Evolutionary conservation across 2,888 invertebrate species (phyloP), one percentile per base, ranked within the genome.

Genomic region (Meghimatium bilineatum): DNA sequence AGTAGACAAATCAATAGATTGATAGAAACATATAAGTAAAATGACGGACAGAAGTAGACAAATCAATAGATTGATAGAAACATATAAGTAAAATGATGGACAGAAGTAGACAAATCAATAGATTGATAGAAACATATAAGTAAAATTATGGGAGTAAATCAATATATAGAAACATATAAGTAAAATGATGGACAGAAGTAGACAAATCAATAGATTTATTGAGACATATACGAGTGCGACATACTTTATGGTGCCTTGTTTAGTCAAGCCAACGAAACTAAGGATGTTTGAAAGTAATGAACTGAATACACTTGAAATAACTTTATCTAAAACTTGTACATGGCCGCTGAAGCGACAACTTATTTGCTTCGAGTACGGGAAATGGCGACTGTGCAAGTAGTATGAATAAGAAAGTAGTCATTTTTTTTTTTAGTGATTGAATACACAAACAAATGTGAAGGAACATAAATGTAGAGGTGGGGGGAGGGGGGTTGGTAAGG

Each of bases 241-340:
- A 44, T 12, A 44, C 44, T 44, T 8, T 44, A 44, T 44, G 26
- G n/a, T 5, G n/a, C n/a, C n/a, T 63, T 8, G 63, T 29, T 63
- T 6, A 63, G 26, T 26, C 2, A 63, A n/a, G 63, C 8, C 3
- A n/a, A 6, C 5, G 20, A 63, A 63, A 1, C 63, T 26, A 63
- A 63, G n/a, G 63, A 63, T 63, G n/a, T 63, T 63, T 63, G 26
- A 29, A 63, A 63, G n/a, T 63, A 63, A 63, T 63, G n/a, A 63
- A n/a, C 63, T 10, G 8, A 26, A 10, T n/a, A 26, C 60, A 60
- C 60, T 60, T 5, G 20, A 3, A 26, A n/a, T 63, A 63, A 63
- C 63, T n/a, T 63, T 23, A 63, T 63, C 63, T 26, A n/a, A 26
- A 63, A n/a, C 63, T 63, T 63, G 63, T 63, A n/a, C n/a, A 63